phyloP scores from a whole-genome alignment of 2,888 invertebrate species.

The Lycaena phlaeas region DNA sequence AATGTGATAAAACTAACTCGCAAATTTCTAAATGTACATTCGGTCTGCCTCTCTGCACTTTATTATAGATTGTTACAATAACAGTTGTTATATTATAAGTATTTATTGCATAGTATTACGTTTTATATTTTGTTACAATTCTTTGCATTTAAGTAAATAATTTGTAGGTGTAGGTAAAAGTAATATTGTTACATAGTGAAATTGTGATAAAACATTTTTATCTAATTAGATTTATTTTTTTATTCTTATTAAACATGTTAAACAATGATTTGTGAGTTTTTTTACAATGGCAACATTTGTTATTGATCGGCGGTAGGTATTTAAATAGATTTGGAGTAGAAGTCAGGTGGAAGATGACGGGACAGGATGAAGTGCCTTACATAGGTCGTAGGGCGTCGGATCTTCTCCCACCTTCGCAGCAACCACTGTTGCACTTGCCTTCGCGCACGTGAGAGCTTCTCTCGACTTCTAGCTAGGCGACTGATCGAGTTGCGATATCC shows the following conservation, averaged over 20 bases:
- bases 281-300: no score
- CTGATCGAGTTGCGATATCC: no score
- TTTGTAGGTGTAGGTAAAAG: slow-evolving; percentile 4
- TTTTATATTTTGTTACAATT: slow-evolving; percentile 4
- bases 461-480: no score
- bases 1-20: slow-evolving; percentile 12
- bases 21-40: neutral
- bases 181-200: neutral
- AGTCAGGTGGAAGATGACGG: no score
- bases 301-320: no score
- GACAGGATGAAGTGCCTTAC: no score
- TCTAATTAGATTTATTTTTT: slow-evolving; percentile 4
- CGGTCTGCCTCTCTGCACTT: neutral
- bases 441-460: no score
- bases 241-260: slow-evolving; percentile 7
- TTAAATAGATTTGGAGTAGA: no score
- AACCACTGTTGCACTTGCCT: no score
- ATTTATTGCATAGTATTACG: slow-evolving; percentile 7
- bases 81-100: neutral
- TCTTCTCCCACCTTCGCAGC: no score
- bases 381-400: no score
- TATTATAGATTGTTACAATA: neutral
- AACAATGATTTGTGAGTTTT: neutral
- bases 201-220: slow-evolving; percentile 6
- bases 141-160: slow-evolving; percentile 6